Conservation (phyloP, 2,888 invertebrate genomes). For the Onthophagus sagittarius region DNA sequence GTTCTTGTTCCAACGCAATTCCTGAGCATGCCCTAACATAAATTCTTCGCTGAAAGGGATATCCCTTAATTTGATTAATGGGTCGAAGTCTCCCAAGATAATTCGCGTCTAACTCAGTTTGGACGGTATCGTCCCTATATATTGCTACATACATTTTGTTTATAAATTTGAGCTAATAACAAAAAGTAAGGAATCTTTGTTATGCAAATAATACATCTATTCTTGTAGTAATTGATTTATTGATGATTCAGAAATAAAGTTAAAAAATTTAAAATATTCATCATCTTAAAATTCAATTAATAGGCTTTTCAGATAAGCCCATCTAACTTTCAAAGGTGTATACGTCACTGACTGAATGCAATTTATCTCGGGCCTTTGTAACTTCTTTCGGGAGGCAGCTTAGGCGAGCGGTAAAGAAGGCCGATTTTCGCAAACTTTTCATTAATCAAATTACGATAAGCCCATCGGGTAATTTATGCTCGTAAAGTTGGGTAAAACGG, state of each 20-base stretch:
- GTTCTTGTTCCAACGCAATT: background rate
- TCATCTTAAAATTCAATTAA: background rate
- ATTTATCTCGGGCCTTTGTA: conserved; percentile 23
- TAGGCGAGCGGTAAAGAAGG: conserved; percentile 1
- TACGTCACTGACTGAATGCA: conserved; percentile 21
- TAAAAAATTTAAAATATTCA: no score
- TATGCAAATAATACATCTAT: no score
- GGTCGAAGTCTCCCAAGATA: background rate
- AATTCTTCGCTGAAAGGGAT: background rate
- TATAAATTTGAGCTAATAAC: background rate
- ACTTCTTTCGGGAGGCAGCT: conserved; percentile 16
- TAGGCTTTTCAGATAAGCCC: background rate
- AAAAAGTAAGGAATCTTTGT: no score
- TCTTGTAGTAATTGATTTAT: no score
- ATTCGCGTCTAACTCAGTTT: background rate
- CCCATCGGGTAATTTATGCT: conserved; percentile 6
- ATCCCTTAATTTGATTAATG: background rate
- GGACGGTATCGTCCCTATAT: background rate
- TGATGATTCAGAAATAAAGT: no score
- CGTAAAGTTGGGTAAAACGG: background rate
- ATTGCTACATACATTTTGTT: background rate
- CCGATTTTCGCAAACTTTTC: conserved; percentile 11
- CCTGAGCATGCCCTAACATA: background rate
- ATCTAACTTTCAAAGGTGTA: conserved; percentile 17
- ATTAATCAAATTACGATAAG: conserved; percentile 22